Evolutionary conservation across 2,797 vertebrate species (phyloP).

Genomic region (Columba guinea): DNA sequence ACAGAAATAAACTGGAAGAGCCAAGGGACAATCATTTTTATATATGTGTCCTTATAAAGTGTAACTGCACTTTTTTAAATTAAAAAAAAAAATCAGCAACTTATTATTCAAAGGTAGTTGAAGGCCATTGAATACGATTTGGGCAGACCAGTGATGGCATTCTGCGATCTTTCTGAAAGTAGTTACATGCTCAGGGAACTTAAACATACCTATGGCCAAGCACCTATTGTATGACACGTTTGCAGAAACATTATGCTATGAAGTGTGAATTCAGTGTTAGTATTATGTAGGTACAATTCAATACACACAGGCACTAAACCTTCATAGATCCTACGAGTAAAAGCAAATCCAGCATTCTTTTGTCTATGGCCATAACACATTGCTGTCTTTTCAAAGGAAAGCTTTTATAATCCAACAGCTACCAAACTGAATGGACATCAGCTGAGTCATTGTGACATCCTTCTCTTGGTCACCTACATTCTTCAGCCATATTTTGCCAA

Average conservation of each 20-base stretch:
- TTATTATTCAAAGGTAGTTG: background rate
- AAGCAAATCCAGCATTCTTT: background rate
- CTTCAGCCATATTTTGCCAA: background rate
- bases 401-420: background rate
- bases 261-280: background rate
- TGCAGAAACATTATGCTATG: background rate
- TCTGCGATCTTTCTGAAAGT: background rate
- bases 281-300: background rate
- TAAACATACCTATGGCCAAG: background rate
- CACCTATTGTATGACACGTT: background rate
- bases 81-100: background rate
- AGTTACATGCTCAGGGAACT: background rate
- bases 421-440: background rate
- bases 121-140: background rate
- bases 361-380: background rate
- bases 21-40: background rate
- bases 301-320: background rate
- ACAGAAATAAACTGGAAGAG: background rate
- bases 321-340: background rate
- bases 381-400: constrained; percentile 14
- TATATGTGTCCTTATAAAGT: background rate
- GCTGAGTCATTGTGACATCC: background rate
- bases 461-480: background rate
- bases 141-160: background rate
- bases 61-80: background rate